A percentile compares a stretch with the other conserved stretches of the same genome.
These are phyloP conservation scores for Sycobia sp. DNA, from an alignment of 1,140 invertebrate species.

Conservation along the genomic window DNA sequence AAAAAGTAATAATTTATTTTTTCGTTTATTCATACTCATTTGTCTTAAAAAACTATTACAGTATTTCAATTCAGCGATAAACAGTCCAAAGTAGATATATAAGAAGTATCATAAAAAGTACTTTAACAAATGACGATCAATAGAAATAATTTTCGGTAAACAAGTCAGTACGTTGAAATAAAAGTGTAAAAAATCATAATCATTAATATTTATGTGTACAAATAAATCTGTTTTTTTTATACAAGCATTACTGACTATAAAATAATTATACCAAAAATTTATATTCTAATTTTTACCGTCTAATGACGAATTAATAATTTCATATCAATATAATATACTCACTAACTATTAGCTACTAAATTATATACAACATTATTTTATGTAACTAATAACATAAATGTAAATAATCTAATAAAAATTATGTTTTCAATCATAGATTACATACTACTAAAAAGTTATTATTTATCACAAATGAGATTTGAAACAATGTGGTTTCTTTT, in stretches of 20 bases:
- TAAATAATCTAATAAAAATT: slow-evolving; percentile 5
- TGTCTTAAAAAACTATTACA: slow-evolving; percentile 27
- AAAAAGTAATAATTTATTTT: neutral
- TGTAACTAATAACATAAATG: neutral
- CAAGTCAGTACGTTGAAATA: too few species aligned
- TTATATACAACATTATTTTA: slow-evolving; percentile 18
- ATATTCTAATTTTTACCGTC: neutral
- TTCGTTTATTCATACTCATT: slow-evolving; percentile 22
- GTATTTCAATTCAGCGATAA: slow-evolving; percentile 2
- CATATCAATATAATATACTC: neutral
- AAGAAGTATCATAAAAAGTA: slow-evolving; percentile 7
- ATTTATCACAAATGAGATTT: slow-evolving; percentile 14
- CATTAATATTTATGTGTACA: too few species aligned
- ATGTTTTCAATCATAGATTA: neutral
- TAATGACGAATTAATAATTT: neutral
- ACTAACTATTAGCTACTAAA: slow-evolving; percentile 1
- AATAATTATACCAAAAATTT: neutral
- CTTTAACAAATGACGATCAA: neutral
- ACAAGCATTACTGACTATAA: too few species aligned
- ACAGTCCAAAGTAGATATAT: slow-evolving; percentile 11
- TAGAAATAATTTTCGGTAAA: too few species aligned
- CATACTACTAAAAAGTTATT: neutral
- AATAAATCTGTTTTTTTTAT: too few species aligned
- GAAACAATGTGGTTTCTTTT: slow-evolving; percentile 2
- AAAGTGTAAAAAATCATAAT: too few species aligned